Conservation (phyloP, 2,888 invertebrate species). For the Polia nebulosa region DNA sequence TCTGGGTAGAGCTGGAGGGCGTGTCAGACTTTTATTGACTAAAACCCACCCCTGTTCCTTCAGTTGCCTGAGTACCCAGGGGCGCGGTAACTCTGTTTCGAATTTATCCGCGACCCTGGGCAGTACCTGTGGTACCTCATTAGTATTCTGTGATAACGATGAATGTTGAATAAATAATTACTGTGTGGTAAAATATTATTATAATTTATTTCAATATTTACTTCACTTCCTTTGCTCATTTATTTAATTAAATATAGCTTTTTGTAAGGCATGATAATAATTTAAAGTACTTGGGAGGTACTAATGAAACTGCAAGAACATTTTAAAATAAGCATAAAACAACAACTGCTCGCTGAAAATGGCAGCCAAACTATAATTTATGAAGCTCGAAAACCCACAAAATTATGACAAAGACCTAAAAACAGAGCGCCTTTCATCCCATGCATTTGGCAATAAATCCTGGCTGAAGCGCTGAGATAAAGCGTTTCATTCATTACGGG, state of each 20-base stretch:
- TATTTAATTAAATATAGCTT: not conserved
- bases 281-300: not conserved
- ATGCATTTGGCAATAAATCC: slow-evolving; percentile 68
- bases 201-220: slow-evolving; percentile 5
- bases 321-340: not conserved
- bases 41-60: too few relatives aligned
- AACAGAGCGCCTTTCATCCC: slow-evolving; percentile 5
- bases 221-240: not conserved
- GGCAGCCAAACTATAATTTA: not conserved
- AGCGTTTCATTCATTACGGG: slow-evolving; percentile 65
- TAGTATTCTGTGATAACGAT: slow-evolving; percentile 32
- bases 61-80: too few relatives aligned
- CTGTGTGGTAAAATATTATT: slow-evolving; percentile 7
- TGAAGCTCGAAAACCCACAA: not conserved
- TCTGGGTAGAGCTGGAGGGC: too few relatives aligned
- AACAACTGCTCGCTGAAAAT: not conserved
- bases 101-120: too few relatives aligned
- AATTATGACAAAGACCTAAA: slow-evolving; percentile 27
- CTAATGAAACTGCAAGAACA: not conserved
- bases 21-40: too few relatives aligned
- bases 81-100: too few relatives aligned
- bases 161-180: slow-evolving; percentile 25
- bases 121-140: too few relatives aligned
- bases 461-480: slow-evolving; percentile 72
- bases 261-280: not conserved